phyloP scores from a whole-genome alignment of 2,797 vertebrate genomes.

The Ibycter americanus region DNA sequence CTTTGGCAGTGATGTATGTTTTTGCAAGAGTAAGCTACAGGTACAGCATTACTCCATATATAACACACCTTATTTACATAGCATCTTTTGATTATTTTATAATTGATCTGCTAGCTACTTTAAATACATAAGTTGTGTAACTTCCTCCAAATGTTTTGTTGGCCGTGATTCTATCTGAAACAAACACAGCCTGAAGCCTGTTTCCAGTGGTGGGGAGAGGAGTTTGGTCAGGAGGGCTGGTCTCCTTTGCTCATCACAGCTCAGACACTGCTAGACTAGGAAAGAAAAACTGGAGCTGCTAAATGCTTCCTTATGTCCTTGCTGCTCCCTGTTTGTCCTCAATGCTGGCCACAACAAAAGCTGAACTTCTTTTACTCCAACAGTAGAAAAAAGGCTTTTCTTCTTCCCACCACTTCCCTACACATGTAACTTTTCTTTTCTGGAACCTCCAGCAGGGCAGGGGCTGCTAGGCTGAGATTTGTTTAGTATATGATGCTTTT shows the following conservation, averaged over 20 bases:
- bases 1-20: not conserved
- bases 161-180: constrained; percentile 21
- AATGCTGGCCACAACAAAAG: not conserved
- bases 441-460: not conserved
- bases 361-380: not conserved
- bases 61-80: not conserved
- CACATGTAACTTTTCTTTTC: not conserved
- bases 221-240: not conserved
- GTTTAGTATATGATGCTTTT: not conserved
- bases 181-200: not conserved
- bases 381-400: not conserved
- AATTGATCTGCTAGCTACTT: not conserved
- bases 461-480: not conserved
- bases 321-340: not conserved
- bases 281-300: not conserved
- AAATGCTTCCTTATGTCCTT: not conserved
- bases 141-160: not conserved
- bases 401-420: not conserved
- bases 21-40: not conserved
- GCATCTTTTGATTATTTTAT: not conserved
- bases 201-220: constrained; percentile 30
- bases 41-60: not conserved
- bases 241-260: not conserved
- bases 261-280: not conserved
- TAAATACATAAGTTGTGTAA: not conserved